Evolutionary conservation across 2,797 vertebrate species (phyloP), one percentile per base, ranked within the genome.

Genomic region (Champsocephalus gunnari): DNA sequence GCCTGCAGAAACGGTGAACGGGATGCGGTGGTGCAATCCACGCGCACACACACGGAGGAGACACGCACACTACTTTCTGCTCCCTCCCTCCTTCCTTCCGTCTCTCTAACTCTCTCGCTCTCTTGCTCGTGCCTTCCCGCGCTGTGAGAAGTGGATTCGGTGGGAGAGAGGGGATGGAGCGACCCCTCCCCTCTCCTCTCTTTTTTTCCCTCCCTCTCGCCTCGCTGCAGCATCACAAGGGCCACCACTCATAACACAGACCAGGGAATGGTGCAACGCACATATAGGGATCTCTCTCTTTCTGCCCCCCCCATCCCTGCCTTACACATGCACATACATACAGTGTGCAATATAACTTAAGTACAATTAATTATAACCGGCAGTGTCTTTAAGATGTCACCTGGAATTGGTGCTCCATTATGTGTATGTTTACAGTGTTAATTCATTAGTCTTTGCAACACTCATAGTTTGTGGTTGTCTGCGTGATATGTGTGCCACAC

Each of bases 211-310:
- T 76, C 84, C 88, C 81, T 65, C 93, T 92, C 92, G 92, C 94
- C 95, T 94, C 94, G 94, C 95, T 95, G 96, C 94, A 94, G 96
- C 95, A 96, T 95, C 94, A 94, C 94, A 87, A 91, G 92, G 90
- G 95, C 93, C 94, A 94, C 92, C 89, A 83, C 92, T 90, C 91
- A 92, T 87, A 89, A 93, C 83, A 89, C 84, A 84, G 93, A 95
- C 91, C 91, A 92, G 94, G 94, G 95, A 96, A 95, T 96, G 96
- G 93, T 95, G 95, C 96, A 97, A 94, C 92, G 90, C 89, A 90
- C 86, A 86, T 88, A 83, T 75, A 90, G 84, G 94, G 77, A 88
- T 79, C 81, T 88, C 83, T 76, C 68, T 51, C 19, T 53, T 10
- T 5, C 51, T 1, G 45, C 64, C 43, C 41, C 49, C 45, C 45